Percentiles rank a stretch among this genome's conserved stretches.
Conservation (phyloP, 2,113 vertebrate species). For the Geococcyx californianus region DNA sequence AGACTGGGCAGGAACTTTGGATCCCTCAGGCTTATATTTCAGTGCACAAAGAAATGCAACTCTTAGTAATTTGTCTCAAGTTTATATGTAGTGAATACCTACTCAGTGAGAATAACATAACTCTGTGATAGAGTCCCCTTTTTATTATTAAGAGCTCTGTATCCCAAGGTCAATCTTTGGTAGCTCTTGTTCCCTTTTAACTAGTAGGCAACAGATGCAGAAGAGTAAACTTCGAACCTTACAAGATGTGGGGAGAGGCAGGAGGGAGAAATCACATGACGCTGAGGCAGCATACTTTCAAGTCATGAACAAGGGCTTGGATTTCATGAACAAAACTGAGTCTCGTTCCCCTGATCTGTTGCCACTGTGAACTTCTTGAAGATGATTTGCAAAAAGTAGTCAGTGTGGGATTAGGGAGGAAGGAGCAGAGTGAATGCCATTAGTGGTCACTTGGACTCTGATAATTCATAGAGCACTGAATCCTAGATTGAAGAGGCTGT, state of each 20-base stretch:
- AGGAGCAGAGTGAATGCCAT: background rate
- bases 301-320: background rate
- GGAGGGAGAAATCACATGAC: background rate
- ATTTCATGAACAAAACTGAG: background rate
- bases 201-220: background rate
- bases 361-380: background rate
- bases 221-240: conserved; percentile 36
- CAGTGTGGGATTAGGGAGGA: background rate
- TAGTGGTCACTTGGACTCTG: background rate
- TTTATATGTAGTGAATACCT: background rate
- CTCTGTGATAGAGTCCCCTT: background rate
- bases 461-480: background rate
- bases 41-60: background rate
- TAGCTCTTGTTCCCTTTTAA: background rate
- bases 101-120: background rate
- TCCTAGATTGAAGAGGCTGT: background rate
- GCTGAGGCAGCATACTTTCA: conserved; percentile 13
- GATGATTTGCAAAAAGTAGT: background rate
- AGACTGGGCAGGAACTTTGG: background rate
- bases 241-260: background rate
- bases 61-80: background rate
- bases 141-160: background rate
- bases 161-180: background rate
- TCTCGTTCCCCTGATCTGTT: fast-evolving
- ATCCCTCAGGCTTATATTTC: background rate